phyloP scores from a whole-genome alignment of 2,888 invertebrate species.

The Macroteleia sp. region DNA sequence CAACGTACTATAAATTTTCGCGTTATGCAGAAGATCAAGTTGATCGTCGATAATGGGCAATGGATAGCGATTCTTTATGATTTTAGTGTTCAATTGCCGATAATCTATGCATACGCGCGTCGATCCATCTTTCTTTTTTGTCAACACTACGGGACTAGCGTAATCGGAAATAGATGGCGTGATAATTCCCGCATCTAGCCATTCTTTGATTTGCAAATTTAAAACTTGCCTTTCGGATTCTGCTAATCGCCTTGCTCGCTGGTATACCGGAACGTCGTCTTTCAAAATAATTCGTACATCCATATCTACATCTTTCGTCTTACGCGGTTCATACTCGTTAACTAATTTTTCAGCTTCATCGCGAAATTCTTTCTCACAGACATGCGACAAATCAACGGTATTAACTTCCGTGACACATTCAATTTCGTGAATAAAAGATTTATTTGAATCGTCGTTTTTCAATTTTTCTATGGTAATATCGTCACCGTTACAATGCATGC shows the following conservation, averaged over 20 bases:
- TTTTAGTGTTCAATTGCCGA: slow-evolving; percentile 76
- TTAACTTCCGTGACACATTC: no score
- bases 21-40: slow-evolving; percentile 27
- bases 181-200: slow-evolving; percentile 75
- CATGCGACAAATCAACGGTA: slow-evolving; percentile 39
- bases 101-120: slow-evolving; percentile 79
- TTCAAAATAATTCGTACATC: slow-evolving; percentile 71
- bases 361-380: slow-evolving; percentile 12
- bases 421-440: no score
- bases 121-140: slow-evolving; percentile 70
- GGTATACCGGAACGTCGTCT: slow-evolving; percentile 71
- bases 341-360: neutral
- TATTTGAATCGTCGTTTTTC: neutral
- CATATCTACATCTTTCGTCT: slow-evolving; percentile 62
- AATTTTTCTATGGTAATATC: no score
- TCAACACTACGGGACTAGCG: slow-evolving; percentile 73
- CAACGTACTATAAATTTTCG: slow-evolving; percentile 61
- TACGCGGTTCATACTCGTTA: slow-evolving; percentile 9
- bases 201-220: slow-evolving; percentile 70
- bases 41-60: slow-evolving; percentile 61
- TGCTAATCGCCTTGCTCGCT: slow-evolving; percentile 68
- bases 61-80: slow-evolving; percentile 66
- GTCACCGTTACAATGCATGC: no score
- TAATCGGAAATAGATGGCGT: slow-evolving; percentile 74
- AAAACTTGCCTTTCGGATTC: slow-evolving; percentile 64